Evolutionary conservation across 2,797 vertebrate genomes (phyloP).

Genomic region (Alca torda): DNA sequence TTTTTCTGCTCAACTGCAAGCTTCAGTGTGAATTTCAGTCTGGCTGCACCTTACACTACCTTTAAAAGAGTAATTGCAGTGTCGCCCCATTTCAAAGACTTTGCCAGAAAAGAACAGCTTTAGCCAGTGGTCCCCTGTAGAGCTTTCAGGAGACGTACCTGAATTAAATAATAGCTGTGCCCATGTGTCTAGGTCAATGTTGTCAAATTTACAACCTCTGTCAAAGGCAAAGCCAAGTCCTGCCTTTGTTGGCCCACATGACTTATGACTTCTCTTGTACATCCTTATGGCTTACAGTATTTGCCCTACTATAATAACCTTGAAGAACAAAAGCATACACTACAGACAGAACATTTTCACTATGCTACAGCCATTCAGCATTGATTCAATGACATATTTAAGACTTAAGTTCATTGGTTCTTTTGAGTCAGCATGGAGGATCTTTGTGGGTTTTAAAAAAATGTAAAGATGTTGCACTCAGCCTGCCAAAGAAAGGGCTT

Average conservation of each 20-base stretch:
- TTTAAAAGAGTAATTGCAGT: background rate
- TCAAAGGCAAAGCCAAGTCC: slow-evolving; percentile 23
- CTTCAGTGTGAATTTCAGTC: background rate
- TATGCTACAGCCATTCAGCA: background rate
- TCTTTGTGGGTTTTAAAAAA: background rate
- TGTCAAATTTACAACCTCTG: slow-evolving; percentile 35
- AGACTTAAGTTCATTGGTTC: background rate
- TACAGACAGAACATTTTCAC: background rate
- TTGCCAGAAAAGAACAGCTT: slow-evolving; percentile 21
- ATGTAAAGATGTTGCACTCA: background rate
- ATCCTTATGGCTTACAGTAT: background rate
- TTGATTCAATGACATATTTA: background rate
- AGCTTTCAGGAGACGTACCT: background rate
- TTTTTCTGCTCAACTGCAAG: background rate
- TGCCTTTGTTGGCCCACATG: background rate
- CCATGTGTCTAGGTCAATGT: slow-evolving; percentile 9
- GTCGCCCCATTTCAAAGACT: background rate
- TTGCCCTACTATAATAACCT: background rate
- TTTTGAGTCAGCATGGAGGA: background rate
- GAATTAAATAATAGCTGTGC: slow-evolving; percentile 21
- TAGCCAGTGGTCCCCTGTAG: background rate
- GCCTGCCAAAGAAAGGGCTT: background rate
- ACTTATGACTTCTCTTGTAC: background rate
- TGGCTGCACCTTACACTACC: background rate
- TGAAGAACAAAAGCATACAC: background rate